phyloP scores from a whole-genome alignment of 2,888 invertebrate genomes.

The Seira sanloemensis region DNA sequence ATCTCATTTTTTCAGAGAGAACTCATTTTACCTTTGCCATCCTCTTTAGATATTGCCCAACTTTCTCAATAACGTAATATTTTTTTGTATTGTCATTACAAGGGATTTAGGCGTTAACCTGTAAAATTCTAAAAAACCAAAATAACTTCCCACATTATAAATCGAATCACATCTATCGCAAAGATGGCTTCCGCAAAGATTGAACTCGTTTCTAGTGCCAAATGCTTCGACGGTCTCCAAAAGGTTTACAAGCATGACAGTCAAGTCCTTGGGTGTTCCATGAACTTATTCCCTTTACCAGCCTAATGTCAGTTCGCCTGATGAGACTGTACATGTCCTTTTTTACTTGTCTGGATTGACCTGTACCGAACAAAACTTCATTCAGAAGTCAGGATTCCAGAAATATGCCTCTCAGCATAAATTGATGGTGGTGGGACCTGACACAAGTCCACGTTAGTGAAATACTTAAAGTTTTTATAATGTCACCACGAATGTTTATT shows the following conservation, averaged over 20 bases:
- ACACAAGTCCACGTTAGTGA: constrained; percentile 88
- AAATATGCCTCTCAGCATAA: constrained; percentile 90
- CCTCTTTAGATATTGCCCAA: background rate
- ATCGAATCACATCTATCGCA: background rate
- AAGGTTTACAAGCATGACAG: constrained; percentile 83
- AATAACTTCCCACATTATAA: background rate
- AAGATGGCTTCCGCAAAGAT: constrained; percentile 43
- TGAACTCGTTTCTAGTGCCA: constrained; percentile 80
- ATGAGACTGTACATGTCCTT: constrained; percentile 84
- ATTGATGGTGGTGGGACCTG: constrained; percentile 93
- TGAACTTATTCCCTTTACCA: constrained; percentile 95
- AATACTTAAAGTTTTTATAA: too few relatives aligned
- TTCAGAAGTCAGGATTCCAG: constrained; percentile 96
- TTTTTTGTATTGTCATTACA: background rate
- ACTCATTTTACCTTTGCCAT: background rate
- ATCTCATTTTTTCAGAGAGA: background rate
- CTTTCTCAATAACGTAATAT: background rate
- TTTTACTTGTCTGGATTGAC: constrained; percentile 95
- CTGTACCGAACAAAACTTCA: constrained; percentile 89
- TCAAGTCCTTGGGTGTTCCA: constrained; percentile 86
- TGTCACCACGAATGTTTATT: background rate
- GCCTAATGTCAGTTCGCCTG: constrained; percentile 82
- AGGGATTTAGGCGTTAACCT: background rate
- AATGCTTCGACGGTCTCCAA: constrained; percentile 89
- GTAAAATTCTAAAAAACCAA: background rate